Evolutionary conservation across 1,140 invertebrate genomes (phyloP), one percentile per base, ranked within the genome.

Genomic region (Lepidurus arcticus): DNA sequence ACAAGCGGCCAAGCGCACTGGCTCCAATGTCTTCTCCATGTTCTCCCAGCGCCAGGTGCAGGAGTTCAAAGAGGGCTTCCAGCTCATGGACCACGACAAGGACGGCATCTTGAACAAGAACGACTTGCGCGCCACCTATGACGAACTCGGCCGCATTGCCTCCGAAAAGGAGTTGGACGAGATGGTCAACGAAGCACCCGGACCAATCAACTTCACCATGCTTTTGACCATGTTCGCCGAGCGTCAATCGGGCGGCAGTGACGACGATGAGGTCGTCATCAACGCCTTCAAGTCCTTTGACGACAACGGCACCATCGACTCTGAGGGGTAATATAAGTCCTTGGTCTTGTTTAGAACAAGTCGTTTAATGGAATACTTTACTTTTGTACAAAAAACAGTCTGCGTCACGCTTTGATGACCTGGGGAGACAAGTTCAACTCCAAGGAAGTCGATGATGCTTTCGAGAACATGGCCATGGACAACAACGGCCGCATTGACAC

Each of bases 61-160:
- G 81, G 94, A 96, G 86, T 97, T 97, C 89, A 97, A 97, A 87
- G 95, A 97, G 89, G 95, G 94, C 84, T 98, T 99, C 92, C 92
- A 94, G 86, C 91, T 99, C 84, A 99, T 99, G 92, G 97, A 99
- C 89, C 92, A 94, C 87, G 95, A 99, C 88, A 97, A 98, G 88
- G 97, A 99, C 87, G 96, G 96, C 83, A 93, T 98, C 87, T 95
- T 99, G 85, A 93, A 93, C 85, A 96, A 97, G 86, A 93, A 92
- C 86, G 97, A 99, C 88, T 90, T 99, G 83, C 92, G 95, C 85
- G 92, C 93, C 84, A 96, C 96, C 84, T 98, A 96, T 88, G 95
- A 97, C 87, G 93, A 93, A 81, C 90, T 98, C 79, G 97, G 97
- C 88, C 92, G 93, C 85, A 88, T 96, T 79, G 91, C 92, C 82